These are phyloP conservation scores for Himalopsyche kuldschensis DNA, from an alignment of 2,888 invertebrate species.

Conservation along the genomic window DNA sequence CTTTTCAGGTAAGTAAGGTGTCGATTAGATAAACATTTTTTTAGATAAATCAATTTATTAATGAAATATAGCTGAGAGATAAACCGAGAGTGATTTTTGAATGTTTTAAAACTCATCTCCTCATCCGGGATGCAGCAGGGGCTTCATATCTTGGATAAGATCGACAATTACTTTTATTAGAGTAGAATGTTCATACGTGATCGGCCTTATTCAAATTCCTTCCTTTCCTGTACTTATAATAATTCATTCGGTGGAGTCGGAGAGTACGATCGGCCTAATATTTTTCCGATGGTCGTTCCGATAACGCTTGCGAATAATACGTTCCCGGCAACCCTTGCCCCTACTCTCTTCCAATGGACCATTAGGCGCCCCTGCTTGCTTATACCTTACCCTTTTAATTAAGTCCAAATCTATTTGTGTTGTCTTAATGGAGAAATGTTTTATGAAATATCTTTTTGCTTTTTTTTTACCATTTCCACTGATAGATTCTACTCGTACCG, in stretches of 20 bases:
- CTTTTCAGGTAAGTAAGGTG: no score
- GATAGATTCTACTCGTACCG: no score
- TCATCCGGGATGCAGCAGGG: no score
- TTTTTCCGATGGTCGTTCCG: conserved; percentile 23
- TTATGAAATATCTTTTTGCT: not conserved
- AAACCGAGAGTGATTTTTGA: no score
- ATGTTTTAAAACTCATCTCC: no score
- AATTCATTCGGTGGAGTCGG: not conserved
- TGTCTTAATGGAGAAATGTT: not conserved
- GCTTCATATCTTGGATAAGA: not conserved
- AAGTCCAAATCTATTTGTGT: conserved; percentile 32
- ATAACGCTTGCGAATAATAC: conserved; percentile 4
- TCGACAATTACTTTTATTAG: conserved; percentile 4
- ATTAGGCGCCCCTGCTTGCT: conserved; percentile 11
- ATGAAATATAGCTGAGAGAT: no score
- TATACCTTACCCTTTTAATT: conserved; percentile 37
- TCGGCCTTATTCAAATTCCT: conserved; percentile 9
- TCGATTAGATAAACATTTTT: no score
- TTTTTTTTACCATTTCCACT: no score
- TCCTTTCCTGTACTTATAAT: not conserved
- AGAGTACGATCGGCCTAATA: not conserved
- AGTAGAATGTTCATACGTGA: conserved; percentile 14
- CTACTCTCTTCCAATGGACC: not conserved
- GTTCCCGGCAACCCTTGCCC: not conserved
- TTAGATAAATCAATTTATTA: no score